Evolutionary conservation across 2,113 vertebrate species (phyloP).

Genomic region (Puffinus mauretanicus): DNA sequence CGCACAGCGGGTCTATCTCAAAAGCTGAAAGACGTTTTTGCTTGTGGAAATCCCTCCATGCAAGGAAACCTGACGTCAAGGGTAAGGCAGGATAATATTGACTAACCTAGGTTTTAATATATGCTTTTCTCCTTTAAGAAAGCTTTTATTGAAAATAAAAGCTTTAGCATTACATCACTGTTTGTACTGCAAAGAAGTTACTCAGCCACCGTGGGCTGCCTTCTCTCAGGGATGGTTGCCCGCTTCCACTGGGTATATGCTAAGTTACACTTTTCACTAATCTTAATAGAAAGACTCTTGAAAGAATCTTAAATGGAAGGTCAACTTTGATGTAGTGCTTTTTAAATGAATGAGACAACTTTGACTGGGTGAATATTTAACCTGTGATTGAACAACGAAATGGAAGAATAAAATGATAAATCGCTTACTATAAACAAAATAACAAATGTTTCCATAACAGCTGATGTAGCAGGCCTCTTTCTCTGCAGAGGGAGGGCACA

Average conservation of each 20-base stretch:
- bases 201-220: background rate
- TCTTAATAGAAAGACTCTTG: background rate
- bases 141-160: background rate
- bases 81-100: no score
- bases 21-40: no score
- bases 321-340: constrained; percentile 2
- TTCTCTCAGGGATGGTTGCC: background rate
- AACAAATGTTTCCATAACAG: background rate
- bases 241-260: background rate
- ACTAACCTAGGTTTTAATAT: background rate
- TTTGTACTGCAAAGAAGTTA: background rate
- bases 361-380: background rate
- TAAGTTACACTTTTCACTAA: background rate
- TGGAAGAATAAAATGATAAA: background rate
- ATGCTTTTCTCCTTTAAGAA: background rate
- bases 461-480: background rate
- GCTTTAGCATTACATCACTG: no score
- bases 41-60: background rate
- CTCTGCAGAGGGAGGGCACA: background rate
- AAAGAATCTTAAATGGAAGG: constrained; percentile 24
- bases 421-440: background rate
- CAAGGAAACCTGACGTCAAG: background rate
- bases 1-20: fast-evolving
- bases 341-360: background rate
- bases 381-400: background rate